Conservation (phyloP, 1,140 invertebrate genomes). For the Drosophila funebris region DNA sequence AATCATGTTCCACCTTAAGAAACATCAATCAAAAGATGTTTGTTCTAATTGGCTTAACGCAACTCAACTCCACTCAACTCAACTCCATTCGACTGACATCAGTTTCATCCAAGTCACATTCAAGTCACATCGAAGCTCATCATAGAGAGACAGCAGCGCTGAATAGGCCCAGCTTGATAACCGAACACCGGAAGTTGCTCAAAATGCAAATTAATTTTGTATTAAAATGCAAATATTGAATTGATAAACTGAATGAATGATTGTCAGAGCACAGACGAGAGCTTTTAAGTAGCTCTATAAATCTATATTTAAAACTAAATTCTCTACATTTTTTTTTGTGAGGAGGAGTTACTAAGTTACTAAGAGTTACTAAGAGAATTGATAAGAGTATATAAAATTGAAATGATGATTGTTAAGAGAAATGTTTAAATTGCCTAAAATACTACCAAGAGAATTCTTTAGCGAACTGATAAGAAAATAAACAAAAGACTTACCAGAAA, state of each 20-base stretch:
- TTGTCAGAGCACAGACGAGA: not conserved
- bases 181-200: slow-evolving; percentile 22
- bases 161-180: not conserved
- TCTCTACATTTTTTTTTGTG: no score
- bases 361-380: no score
- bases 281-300: not conserved
- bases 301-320: no score
- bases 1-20: slow-evolving; percentile 41
- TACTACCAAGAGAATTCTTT: no score
- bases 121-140: not conserved
- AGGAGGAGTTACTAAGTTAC: no score
- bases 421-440: no score
- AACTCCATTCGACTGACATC: slow-evolving; percentile 5
- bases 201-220: slow-evolving; percentile 36
- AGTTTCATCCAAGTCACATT: not conserved
- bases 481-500: no score
- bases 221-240: slow-evolving; percentile 14
- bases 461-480: no score
- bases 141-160: not conserved
- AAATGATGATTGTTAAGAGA: no score
- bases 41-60: slow-evolving; percentile 44
- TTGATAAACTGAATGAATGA: not conserved
- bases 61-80: no score
- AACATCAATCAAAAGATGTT: slow-evolving; percentile 49
- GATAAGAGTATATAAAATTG: no score